Conservation (phyloP, 2,113 vertebrate genomes). For the Athene noctua region DNA sequence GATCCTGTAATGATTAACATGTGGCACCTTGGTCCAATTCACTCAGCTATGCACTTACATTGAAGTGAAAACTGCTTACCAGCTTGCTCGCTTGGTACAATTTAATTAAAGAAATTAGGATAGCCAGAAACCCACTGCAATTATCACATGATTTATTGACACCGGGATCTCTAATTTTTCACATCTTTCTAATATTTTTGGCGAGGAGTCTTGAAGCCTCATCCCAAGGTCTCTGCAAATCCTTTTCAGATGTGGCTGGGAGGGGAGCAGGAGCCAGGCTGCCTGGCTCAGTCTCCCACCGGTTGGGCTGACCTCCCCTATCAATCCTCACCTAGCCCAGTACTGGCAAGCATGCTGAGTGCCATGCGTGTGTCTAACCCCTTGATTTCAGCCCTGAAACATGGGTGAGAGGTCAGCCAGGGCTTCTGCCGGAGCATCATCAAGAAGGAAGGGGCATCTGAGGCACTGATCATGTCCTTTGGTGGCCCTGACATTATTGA, state of each 20-base stretch:
- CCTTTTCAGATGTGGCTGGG: not conserved
- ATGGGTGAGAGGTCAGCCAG: not conserved
- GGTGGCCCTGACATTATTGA: accelerated
- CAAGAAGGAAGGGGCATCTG: accelerated
- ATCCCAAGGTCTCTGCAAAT: not conserved
- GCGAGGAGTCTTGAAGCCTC: not conserved
- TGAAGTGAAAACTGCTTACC: not conserved
- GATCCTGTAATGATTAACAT: conserved; percentile 54
- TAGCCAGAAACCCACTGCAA: not conserved
- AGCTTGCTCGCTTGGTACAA: not conserved
- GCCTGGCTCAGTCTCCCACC: not conserved
- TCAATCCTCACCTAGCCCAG: not conserved
- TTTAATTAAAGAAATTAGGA: not conserved
- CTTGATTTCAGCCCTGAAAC: not conserved
- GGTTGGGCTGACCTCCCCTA: not conserved
- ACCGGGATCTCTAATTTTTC: not conserved
- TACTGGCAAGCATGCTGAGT: not conserved
- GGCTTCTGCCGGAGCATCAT: accelerated
- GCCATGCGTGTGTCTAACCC: accelerated
- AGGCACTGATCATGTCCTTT: accelerated
- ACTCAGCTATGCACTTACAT: not conserved
- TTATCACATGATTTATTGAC: not conserved
- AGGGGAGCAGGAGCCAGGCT: not conserved
- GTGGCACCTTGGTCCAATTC: conserved; percentile 11
- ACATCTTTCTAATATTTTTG: not conserved